phyloP scores from a whole-genome alignment of 2,888 invertebrate species.

The Catocala sponsa region DNA sequence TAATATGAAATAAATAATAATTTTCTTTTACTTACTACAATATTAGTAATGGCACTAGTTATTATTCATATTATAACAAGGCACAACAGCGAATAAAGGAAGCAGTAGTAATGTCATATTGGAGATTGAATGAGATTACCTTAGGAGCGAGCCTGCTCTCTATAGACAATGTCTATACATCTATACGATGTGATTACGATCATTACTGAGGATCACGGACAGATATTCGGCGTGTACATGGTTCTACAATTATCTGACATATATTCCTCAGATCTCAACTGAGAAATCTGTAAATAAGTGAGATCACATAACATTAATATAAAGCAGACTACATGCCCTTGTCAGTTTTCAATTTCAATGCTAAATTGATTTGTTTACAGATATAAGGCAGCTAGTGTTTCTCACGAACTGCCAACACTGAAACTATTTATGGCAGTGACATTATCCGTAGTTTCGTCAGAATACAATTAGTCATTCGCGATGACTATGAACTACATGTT shows the following conservation, averaged over 20 bases:
- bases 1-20: conserved; percentile 56
- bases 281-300: conserved; percentile 19
- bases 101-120: conserved; percentile 38
- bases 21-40: conserved; percentile 52
- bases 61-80: conserved; percentile 65
- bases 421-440: conserved; percentile 45
- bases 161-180: conserved; percentile 27
- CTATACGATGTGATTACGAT: conserved; percentile 20
- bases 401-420: conserved; percentile 20
- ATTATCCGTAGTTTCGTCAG: conserved; percentile 19
- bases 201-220: conserved; percentile 25
- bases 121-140: conserved; percentile 38
- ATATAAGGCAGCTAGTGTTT: conserved; percentile 13
- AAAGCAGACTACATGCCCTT: conserved; percentile 23
- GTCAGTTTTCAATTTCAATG: conserved; percentile 12
- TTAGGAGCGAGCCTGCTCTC: conserved; percentile 9
- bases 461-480: conserved; percentile 10
- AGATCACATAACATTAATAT: conserved; percentile 28
- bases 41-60: conserved; percentile 81
- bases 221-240: conserved; percentile 14
- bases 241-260: conserved; percentile 18
- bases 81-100: conserved; percentile 59
- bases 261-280: conserved; percentile 14
- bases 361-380: conserved; percentile 3
- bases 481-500: conserved; percentile 15